A percentile compares a stretch with the other conserved stretches of the same genome.
Evolutionary conservation across 2,797 vertebrate genomes (phyloP).

Genomic region (Falco biarmicus): DNA sequence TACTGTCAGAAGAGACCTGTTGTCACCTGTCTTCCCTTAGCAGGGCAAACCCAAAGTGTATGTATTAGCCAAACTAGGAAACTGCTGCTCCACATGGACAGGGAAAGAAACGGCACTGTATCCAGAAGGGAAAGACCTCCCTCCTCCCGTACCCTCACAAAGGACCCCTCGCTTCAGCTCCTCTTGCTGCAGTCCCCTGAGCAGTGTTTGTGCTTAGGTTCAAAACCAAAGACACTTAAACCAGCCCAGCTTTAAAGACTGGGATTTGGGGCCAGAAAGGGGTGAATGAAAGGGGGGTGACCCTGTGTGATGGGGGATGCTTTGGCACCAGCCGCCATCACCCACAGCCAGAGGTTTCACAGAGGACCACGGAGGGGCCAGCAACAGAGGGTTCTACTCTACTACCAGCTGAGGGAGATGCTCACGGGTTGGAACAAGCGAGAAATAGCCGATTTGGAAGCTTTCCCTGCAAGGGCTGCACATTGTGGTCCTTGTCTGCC

Average conservation of each 20-base stretch:
- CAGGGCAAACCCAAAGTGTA: neutral
- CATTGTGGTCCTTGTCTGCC: rapidly evolving
- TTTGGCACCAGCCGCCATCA: neutral
- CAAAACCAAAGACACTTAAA: neutral
- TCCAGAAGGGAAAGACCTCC: neutral
- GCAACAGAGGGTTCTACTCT: neutral
- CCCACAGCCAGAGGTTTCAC: neutral
- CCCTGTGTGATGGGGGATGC: rapidly evolving
- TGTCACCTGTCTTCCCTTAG: neutral
- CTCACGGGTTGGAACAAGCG: rapidly evolving
- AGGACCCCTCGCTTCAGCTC: neutral
- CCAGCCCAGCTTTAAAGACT: neutral
- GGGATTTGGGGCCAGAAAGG: neutral
- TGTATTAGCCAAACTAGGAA: neutral
- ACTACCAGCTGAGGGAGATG: neutral
- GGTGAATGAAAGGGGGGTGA: neutral
- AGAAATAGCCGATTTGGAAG: neutral
- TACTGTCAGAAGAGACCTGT: neutral
- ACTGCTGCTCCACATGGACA: neutral
- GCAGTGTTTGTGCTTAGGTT: neutral
- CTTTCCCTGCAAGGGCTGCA: neutral
- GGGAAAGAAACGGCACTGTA: rapidly evolving
- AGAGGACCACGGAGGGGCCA: neutral
- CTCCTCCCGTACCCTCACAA: rapidly evolving
- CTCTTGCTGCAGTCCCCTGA: neutral